These are phyloP conservation scores for Trialeurodes vaporariorum DNA, from an alignment of 1,140 invertebrate genomes.

Conservation along the genomic window DNA sequence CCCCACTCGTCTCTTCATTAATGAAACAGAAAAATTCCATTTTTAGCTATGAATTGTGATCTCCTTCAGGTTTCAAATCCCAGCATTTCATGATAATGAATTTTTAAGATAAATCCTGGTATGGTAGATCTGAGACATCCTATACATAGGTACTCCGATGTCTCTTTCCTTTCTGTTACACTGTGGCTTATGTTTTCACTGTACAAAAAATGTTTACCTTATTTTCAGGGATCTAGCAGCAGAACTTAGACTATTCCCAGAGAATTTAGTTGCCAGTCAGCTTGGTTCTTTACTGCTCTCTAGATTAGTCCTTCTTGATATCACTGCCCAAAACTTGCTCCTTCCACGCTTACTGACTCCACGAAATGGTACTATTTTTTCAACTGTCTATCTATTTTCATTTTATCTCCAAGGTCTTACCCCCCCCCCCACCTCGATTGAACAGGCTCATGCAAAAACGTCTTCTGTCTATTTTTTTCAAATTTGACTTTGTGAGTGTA, in stretches of 20 bases:
- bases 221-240: slow-evolving; percentile 42
- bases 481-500: no score
- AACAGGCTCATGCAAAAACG: no score
- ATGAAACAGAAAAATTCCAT: no score
- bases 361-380: slow-evolving; percentile 38
- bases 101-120: no score
- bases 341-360: slow-evolving; percentile 62
- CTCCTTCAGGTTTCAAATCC: no score
- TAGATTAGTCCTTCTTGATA: slow-evolving; percentile 66
- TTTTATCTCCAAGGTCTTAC: slow-evolving; percentile 3
- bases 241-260: slow-evolving; percentile 54
- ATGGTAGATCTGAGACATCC: no score
- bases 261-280: slow-evolving; percentile 63
- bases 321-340: slow-evolving; percentile 57
- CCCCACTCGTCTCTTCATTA: no score
- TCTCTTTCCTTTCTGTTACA: slow-evolving; percentile 6
- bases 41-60: no score
- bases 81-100: no score
- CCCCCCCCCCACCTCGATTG: no score
- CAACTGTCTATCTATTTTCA: background rate
- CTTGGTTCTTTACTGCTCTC: slow-evolving; percentile 60
- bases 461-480: no score
- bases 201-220: slow-evolving; percentile 13
- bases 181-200: background rate
- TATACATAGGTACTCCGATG: no score